phyloP scores from a whole-genome alignment of 2,113 vertebrate species.

The Ancistrus triradiatus region DNA sequence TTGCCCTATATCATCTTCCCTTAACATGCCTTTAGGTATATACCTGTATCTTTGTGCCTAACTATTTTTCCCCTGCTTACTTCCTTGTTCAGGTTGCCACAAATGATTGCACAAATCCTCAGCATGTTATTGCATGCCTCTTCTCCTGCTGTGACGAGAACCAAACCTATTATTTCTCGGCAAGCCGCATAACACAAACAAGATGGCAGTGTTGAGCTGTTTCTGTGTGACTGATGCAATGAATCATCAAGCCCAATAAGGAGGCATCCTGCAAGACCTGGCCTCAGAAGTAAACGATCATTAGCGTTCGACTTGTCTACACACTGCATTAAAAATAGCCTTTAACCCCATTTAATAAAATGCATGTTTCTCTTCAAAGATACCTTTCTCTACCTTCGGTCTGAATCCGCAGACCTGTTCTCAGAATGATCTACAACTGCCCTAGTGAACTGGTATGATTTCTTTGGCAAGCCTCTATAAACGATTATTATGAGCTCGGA shows the following conservation, averaged over 20 bases:
- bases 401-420: conserved; percentile 16
- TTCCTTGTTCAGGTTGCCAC: conserved; percentile 5
- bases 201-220: conserved; percentile 70
- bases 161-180: not conserved
- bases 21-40: too few relatives aligned
- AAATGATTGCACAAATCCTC: not conserved
- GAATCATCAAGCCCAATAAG: not conserved
- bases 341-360: not conserved
- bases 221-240: conserved; percentile 15
- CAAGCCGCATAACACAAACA: conserved; percentile 53
- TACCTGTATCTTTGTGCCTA: too few relatives aligned
- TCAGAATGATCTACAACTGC: not conserved
- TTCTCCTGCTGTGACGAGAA: not conserved
- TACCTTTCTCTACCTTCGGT: not conserved
- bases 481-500: conserved; percentile 35
- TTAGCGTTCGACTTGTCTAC: too few relatives aligned
- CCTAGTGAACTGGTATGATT: not conserved
- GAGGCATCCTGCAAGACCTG: too few relatives aligned
- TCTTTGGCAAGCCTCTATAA: conserved; percentile 24
- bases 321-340: too few relatives aligned
- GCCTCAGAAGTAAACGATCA: too few relatives aligned
- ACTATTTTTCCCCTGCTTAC: not conserved
- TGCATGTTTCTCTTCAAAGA: not conserved
- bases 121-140: not conserved
- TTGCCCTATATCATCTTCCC: too few relatives aligned